phyloP scores from a whole-genome alignment of 2,888 invertebrate genomes.

The Cyclophora albipunctata region DNA sequence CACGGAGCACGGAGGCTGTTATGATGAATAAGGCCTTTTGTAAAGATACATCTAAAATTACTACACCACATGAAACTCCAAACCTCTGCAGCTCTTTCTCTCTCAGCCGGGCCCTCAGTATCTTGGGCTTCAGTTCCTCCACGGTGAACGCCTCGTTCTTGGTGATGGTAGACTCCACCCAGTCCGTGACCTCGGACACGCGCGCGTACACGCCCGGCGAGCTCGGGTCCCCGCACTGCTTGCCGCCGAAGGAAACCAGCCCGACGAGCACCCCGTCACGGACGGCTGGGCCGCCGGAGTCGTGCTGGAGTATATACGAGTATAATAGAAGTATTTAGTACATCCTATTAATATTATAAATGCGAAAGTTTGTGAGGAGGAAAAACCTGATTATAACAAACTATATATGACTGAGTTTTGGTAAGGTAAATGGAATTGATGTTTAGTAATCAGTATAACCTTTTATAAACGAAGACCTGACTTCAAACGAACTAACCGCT shows the following conservation, averaged over 20 bases:
- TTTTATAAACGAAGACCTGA: too few species aligned
- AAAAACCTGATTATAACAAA: too few species aligned
- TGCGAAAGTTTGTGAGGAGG: neutral
- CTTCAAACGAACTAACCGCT: too few species aligned
- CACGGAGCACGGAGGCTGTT: too few species aligned
- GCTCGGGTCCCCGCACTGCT: conserved; percentile 63
- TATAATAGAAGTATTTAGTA: neutral
- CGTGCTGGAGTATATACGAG: conserved; percentile 37
- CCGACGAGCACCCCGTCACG: conserved; percentile 59
- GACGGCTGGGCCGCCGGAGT: conserved; percentile 63
- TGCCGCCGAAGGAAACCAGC: conserved; percentile 63
- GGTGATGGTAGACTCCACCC: conserved; percentile 51
- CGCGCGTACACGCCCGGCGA: conserved; percentile 63
- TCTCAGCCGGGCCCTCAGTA: conserved; percentile 46
- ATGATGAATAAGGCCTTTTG: too few species aligned
- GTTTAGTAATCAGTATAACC: too few species aligned
- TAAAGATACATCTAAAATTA: too few species aligned
- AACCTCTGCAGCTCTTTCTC: conserved; percentile 55
- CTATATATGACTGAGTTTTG: too few species aligned
- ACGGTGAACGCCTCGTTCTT: conserved; percentile 46
- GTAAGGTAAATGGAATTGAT: too few species aligned
- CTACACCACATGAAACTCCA: too few species aligned
- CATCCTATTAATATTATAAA: neutral
- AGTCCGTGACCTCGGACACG: conserved; percentile 50
- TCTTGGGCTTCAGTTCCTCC: conserved; percentile 48